A percentile compares a stretch with the other conserved stretches of the same genome.
These are phyloP conservation scores for Zygothrica quintamaculata DNA, from an alignment of 2,888 invertebrate species.

Conservation along the genomic window DNA sequence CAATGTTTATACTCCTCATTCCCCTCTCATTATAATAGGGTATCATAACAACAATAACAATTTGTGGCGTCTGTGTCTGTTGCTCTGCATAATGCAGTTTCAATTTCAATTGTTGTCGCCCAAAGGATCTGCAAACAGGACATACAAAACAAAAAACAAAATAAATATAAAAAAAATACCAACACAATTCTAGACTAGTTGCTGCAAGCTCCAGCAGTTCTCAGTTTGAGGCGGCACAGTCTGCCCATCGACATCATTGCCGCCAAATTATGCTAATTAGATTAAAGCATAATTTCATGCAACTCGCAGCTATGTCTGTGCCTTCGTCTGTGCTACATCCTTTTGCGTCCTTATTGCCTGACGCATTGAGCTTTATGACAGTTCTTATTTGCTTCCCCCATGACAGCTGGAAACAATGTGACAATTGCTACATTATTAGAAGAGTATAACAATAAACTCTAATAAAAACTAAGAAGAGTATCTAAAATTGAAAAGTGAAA, in stretches of 20 bases:
- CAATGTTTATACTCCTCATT: no score
- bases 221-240: conserved; percentile 24
- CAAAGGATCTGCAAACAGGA: conserved; percentile 44
- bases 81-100: conserved; percentile 74
- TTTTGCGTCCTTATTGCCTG: conserved; percentile 28
- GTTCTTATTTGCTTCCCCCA: conserved; percentile 25
- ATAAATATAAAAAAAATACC: conserved; percentile 10
- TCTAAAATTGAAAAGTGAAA: no score
- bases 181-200: conserved; percentile 5
- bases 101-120: conserved; percentile 76
- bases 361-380: conserved; percentile 22
- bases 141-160: conserved; percentile 34
- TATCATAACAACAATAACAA: conserved; percentile 43
- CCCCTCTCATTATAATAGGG: conserved; percentile 10
- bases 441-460: conserved; percentile 24
- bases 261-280: conserved; percentile 81
- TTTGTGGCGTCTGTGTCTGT: conserved; percentile 46
- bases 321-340: conserved; percentile 23
- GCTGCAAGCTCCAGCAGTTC: conserved; percentile 14
- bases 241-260: conserved; percentile 58
- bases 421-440: conserved; percentile 56
- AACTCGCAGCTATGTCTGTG: conserved; percentile 63
- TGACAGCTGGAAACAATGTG: conserved; percentile 13
- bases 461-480: no score
- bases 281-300: conserved; percentile 80